Conservation (phyloP, 1,140 invertebrate genomes). For the Caerostris darwini region DNA sequence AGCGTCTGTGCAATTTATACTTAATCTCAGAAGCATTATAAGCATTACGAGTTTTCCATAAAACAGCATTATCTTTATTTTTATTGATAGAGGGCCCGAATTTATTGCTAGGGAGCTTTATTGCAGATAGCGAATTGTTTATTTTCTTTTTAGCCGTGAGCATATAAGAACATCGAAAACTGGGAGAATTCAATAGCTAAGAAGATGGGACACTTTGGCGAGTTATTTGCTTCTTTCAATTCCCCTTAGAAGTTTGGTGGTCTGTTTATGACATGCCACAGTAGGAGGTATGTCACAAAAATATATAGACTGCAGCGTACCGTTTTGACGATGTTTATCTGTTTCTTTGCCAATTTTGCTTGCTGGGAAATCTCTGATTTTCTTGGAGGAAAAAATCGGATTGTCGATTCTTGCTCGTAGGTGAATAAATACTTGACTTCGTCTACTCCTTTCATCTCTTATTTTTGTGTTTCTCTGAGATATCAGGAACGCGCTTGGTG, state of each 20-base stretch:
- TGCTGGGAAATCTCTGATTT: not conserved
- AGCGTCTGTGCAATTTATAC: not conserved
- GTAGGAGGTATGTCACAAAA: conserved; percentile 45
- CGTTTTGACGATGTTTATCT: conserved; percentile 37
- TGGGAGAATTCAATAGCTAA: not conserved
- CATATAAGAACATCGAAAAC: conserved; percentile 26
- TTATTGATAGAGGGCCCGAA: not conserved
- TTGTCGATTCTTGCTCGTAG: not conserved
- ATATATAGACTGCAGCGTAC: conserved; percentile 21
- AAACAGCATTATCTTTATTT: not conserved
- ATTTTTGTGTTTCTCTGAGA: too few relatives aligned
- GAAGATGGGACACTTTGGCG: conserved; percentile 39
- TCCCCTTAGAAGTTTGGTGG: conserved; percentile 12
- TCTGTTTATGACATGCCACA: conserved; percentile 41
- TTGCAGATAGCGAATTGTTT: conserved; percentile 18
- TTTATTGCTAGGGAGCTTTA: conserved; percentile 13
- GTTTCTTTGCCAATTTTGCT: not conserved
- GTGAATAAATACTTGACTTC: not conserved
- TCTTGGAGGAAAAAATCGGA: too few relatives aligned
- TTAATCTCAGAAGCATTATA: conserved; percentile 38
- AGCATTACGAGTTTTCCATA: conserved; percentile 25
- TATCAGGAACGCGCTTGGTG: too few relatives aligned
- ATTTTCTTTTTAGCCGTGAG: conserved; percentile 22
- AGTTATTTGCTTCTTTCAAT: conserved; percentile 36
- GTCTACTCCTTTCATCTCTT: not conserved